Evolutionary conservation across 2,888 invertebrate genomes (phyloP), one percentile per base, ranked within the genome.

Genomic region (Phasia obesa): DNA sequence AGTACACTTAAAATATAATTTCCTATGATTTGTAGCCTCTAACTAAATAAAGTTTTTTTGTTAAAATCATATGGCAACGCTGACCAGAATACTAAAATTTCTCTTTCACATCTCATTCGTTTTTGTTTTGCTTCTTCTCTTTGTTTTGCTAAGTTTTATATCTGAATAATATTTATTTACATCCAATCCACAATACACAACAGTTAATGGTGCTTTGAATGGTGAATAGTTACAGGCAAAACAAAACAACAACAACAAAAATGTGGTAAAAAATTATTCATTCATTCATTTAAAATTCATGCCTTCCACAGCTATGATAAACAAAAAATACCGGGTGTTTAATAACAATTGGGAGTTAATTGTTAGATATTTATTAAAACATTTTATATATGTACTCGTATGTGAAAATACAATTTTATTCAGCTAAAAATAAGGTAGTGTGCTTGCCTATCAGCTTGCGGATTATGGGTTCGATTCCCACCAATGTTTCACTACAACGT

Each of bases 241-340:
- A 11, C 9, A 2, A 35, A 3, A 35, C 9, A 2, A 31, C 2
- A 31, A 31, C 5, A 31, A 3, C 1, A 35, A 65, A n/a, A 31
- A 9, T 70, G 21, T n/a, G n/a, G 19, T n/a, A 31, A 19, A 69
- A 27, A 19, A 3, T 19, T 55, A 53, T 42, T 55, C 25, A 27
- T 69, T 69, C 23, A 51, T 53, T 69, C 17, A 23, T 53, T 38
- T 7, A 51, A 67, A 51, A 65, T 51, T 44, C 9, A 47, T 31
- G 21, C 35, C 15, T 7, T 27, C 0, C 6, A 19, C 6, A 47
- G 17, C 9, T 2, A 35, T 17, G 15, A 35, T 21, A 5, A 47
- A n/a, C n/a, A n/a, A 64, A 47, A 62, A 47, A 27, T 27, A 64
- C 27, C 3, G 47, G 47, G 31, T 53, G 25, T 15, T 25, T 25